phyloP scores from a whole-genome alignment of 2,888 invertebrate genomes.

The Gastrophysa polygoni region DNA sequence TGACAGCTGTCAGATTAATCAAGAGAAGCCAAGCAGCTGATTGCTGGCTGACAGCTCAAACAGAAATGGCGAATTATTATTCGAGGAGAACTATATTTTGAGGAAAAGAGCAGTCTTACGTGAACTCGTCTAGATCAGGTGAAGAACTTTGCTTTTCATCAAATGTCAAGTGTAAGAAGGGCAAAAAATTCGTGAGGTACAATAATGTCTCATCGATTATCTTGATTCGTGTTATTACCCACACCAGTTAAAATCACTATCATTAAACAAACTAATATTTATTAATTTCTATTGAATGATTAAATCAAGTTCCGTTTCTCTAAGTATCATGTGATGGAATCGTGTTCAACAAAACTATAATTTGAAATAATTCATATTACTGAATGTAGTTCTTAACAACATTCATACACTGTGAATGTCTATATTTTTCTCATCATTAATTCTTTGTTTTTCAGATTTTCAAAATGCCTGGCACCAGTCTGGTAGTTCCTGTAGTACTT shows the following conservation, averaged over 20 bases:
- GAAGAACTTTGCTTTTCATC: constrained; percentile 13
- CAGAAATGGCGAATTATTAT: constrained; percentile 54
- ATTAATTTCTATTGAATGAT: constrained; percentile 21
- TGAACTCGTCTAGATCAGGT: constrained; percentile 31
- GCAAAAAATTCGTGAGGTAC: neutral
- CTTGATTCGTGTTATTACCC: constrained; percentile 35
- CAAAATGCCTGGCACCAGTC: constrained; percentile 79
- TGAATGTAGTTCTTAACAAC: constrained; percentile 12
- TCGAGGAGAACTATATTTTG: constrained; percentile 45
- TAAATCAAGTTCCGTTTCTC: constrained; percentile 27
- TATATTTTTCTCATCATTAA: neutral
- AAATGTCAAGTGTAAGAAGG: neutral
- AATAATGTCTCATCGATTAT: constrained; percentile 17
- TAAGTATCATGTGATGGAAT: constrained; percentile 36
- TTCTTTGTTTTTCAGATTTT: constrained; percentile 26
- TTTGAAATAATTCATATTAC: constrained; percentile 48
- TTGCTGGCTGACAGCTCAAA: constrained; percentile 45
- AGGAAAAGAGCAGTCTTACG: constrained; percentile 48
- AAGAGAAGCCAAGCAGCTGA: constrained; percentile 55
- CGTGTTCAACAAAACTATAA: constrained; percentile 37
- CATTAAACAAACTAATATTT: constrained; percentile 30
- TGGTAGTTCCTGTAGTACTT: constrained; percentile 95
- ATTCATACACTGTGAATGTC: neutral
- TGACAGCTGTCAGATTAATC: constrained; percentile 20
- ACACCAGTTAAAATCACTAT: constrained; percentile 41